Percentiles rank a stretch among this genome's conserved stretches.
phyloP scores from a whole-genome alignment of 2,888 invertebrate genomes.

The Meandrusa payeni region DNA sequence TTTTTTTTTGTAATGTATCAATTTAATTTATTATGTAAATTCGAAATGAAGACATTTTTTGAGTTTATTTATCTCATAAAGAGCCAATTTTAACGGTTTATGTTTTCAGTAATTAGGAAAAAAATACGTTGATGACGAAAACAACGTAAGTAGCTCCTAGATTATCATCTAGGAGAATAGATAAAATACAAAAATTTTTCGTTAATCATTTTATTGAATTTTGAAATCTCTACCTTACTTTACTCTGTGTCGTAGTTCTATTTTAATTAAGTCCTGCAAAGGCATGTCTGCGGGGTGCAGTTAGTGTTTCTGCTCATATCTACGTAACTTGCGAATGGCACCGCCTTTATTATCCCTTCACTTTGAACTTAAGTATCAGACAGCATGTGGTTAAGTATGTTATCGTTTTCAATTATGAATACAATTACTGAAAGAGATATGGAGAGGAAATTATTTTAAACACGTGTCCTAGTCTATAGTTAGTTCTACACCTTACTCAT shows the following conservation, averaged over 20 bases:
- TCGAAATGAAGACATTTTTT: too few relatives aligned
- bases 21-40: too few relatives aligned
- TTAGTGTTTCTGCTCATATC: constrained; percentile 41
- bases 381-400: constrained; percentile 17
- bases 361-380: constrained; percentile 23
- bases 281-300: constrained; percentile 35
- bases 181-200: too few relatives aligned
- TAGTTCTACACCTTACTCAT: too few relatives aligned
- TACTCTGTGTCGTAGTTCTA: constrained; percentile 42
- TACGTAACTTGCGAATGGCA: constrained; percentile 35
- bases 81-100: too few relatives aligned
- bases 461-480: not conserved
- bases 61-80: too few relatives aligned
- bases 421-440: constrained; percentile 7
- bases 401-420: constrained; percentile 21
- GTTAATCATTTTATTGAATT: too few relatives aligned
- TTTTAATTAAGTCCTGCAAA: constrained; percentile 62
- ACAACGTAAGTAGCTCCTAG: too few relatives aligned
- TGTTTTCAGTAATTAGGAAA: too few relatives aligned
- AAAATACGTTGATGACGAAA: too few relatives aligned
- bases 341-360: constrained; percentile 25
- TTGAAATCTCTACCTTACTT: constrained; percentile 21
- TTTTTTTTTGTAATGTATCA: too few relatives aligned
- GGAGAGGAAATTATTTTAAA: not conserved
- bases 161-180: too few relatives aligned